Evolutionary conservation across 2,888 invertebrate genomes (phyloP).

Genomic region (Tipula helvola): DNA sequence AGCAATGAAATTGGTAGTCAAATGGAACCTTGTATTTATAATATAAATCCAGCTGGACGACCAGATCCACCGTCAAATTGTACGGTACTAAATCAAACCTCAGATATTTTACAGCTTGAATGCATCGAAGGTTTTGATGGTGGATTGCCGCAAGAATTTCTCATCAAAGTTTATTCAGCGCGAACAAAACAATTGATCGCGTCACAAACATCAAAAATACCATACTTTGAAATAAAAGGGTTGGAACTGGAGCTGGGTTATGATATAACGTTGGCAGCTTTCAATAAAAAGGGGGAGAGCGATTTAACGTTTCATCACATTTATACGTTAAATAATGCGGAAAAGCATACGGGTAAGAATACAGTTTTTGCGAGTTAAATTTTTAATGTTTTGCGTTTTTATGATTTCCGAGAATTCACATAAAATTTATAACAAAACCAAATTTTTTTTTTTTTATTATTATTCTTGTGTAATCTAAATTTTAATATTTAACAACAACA

Average conservation of each 20-base stretch:
- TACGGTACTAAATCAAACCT: slow-evolving; percentile 54
- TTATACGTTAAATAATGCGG: slow-evolving; percentile 15
- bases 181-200: not conserved
- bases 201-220: slow-evolving; percentile 7
- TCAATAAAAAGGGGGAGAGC: slow-evolving; percentile 15
- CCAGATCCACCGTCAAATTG: slow-evolving; percentile 56
- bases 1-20: slow-evolving; percentile 50
- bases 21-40: slow-evolving; percentile 50
- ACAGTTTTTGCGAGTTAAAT: not conserved
- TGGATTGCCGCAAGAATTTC: slow-evolving; percentile 36
- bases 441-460: not conserved
- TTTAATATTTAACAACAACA: not conserved
- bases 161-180: slow-evolving; percentile 7
- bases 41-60: slow-evolving; percentile 53
- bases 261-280: slow-evolving; percentile 13
- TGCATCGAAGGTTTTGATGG: slow-evolving; percentile 59
- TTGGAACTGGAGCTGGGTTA: slow-evolving; percentile 14
- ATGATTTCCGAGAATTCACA: not conserved
- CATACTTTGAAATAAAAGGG: slow-evolving; percentile 14
- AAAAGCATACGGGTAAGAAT: slow-evolving; percentile 15
- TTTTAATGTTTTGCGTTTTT: not conserved
- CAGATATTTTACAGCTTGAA: slow-evolving; percentile 49
- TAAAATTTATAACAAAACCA: not conserved
- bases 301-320: slow-evolving; percentile 11
- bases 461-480: not conserved